phyloP scores from a whole-genome alignment of 2,797 vertebrate species.

The Hafferia zeledoni region DNA sequence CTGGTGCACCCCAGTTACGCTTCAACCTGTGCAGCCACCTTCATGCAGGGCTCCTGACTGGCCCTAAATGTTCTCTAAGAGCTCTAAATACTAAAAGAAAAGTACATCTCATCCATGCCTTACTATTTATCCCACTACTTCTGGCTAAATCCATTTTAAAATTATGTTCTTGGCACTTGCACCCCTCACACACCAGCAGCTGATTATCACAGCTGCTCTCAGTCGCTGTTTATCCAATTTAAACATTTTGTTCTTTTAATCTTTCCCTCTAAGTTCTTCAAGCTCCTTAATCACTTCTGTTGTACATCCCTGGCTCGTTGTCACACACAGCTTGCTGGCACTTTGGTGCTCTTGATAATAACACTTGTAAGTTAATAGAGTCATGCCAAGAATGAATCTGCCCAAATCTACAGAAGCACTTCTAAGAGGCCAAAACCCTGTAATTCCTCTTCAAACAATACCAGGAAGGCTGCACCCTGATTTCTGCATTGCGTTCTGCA shows the following conservation, averaged over 20 bases:
- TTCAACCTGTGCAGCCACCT: background rate
- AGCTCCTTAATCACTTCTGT: conserved; percentile 35
- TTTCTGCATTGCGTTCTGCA: background rate
- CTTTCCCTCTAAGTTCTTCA: background rate
- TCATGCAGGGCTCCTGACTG: rapidly evolving
- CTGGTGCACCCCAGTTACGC: rapidly evolving
- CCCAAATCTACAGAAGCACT: background rate
- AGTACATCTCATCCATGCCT: background rate
- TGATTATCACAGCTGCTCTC: background rate
- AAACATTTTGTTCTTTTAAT: conserved; percentile 53
- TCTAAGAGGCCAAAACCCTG: background rate
- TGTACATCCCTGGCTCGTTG: background rate
- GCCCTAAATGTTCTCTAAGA: background rate
- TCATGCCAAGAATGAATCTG: conserved; percentile 22
- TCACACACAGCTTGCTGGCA: conserved; percentile 27
- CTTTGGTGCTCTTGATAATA: conserved; percentile 3
- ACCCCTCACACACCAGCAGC: background rate
- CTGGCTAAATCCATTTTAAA: background rate
- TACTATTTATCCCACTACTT: background rate
- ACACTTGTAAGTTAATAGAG: conserved; percentile 10
- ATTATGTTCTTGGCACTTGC: background rate
- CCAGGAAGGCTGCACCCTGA: background rate
- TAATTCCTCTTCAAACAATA: background rate
- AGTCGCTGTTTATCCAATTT: background rate
- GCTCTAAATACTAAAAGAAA: background rate